phyloP scores from a whole-genome alignment of 2,797 vertebrate species.

The Eulemur albifrons region DNA sequence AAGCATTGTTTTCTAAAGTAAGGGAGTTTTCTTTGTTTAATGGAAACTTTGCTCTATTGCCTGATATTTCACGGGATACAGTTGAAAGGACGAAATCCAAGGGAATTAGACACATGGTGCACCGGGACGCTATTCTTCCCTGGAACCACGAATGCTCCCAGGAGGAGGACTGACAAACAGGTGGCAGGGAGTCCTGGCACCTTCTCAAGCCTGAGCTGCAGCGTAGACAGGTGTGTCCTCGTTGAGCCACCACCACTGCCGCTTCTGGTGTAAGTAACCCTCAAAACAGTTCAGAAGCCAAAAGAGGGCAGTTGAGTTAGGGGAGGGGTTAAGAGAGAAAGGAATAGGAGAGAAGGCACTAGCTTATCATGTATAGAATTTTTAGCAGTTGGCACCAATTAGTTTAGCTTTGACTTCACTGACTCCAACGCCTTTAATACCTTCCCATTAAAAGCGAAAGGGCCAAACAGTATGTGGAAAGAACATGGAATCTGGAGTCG shows the following conservation, averaged over 20 bases:
- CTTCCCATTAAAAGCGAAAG: background rate
- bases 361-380: no score
- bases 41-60: background rate
- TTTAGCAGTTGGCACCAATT: background rate
- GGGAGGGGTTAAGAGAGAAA: background rate
- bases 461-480: fast-evolving
- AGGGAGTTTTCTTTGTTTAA: background rate
- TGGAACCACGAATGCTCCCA: fast-evolving
- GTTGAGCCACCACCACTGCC: fast-evolving
- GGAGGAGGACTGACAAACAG: background rate
- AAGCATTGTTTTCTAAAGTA: constrained; percentile 80
- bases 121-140: fast-evolving
- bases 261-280: fast-evolving
- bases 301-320: fast-evolving
- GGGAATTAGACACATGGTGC: background rate
- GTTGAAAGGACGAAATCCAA: background rate
- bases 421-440: fast-evolving
- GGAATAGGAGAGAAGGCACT: fast-evolving
- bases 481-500: fast-evolving
- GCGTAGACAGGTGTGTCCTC: fast-evolving
- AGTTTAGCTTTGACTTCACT: no score
- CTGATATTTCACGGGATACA: background rate
- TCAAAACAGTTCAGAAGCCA: background rate
- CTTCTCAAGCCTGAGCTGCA: background rate
- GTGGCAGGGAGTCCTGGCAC: fast-evolving